Percentiles rank a stretch among this genome's conserved stretches.
Evolutionary conservation across 1,140 invertebrate genomes (phyloP).

Genomic region (Maniola jurtina): DNA sequence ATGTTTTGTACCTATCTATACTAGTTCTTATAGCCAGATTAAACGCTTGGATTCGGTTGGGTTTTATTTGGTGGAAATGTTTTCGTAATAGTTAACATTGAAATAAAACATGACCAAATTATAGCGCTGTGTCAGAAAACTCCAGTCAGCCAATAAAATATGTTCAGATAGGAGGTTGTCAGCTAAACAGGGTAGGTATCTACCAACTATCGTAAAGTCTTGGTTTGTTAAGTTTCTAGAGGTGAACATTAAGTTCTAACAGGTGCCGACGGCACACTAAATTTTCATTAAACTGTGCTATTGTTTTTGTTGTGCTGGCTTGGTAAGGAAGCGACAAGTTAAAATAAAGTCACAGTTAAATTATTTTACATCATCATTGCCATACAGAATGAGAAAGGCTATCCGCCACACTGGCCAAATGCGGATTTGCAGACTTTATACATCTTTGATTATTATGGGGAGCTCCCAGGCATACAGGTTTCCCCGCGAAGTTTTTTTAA

Average conservation of each 20-base stretch:
- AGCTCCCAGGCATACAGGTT: background rate
- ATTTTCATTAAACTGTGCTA: conserved; percentile 3
- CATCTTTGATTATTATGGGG: background rate
- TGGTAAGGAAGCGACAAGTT: no score
- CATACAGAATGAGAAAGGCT: no score
- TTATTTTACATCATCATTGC: no score
- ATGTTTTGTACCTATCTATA: background rate
- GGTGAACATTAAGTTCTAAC: background rate
- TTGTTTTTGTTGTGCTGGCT: background rate
- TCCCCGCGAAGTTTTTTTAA: no score
- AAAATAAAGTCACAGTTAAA: no score
- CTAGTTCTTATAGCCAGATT: background rate
- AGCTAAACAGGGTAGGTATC: no score
- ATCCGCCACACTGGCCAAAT: no score
- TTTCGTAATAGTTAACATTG: background rate
- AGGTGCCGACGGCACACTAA: background rate
- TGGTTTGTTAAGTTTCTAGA: background rate
- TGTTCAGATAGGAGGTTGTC: no score
- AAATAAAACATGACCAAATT: no score
- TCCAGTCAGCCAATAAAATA: no score
- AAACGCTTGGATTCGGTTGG: background rate
- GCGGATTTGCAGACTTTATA: no score
- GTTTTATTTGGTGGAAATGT: background rate
- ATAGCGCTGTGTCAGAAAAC: no score
- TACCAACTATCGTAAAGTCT: conserved; percentile 1